Conservation (phyloP, 2,888 invertebrate species). For the Conops quadrifasciatus region DNA sequence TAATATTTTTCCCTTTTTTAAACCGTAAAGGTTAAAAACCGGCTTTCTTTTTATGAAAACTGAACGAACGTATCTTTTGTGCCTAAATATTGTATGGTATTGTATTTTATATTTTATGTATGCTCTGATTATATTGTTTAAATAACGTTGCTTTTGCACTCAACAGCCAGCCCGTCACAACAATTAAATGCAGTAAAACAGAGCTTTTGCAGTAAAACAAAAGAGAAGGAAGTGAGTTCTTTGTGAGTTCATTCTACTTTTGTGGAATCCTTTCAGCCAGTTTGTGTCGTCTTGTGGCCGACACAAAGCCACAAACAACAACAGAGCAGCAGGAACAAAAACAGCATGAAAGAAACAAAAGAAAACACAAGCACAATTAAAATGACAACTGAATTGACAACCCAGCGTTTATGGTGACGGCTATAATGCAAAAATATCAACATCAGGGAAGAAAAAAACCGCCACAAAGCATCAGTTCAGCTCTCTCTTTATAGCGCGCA, state of each 20-base stretch:
- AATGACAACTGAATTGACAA: background rate
- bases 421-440: background rate
- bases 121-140: too few species aligned
- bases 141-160: background rate
- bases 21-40: too few species aligned
- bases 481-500: background rate
- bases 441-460: background rate
- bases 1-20: too few species aligned
- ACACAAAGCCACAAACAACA: conserved; percentile 14
- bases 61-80: too few species aligned
- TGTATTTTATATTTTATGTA: too few species aligned
- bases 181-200: background rate
- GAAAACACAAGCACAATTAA: background rate
- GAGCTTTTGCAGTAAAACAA: background rate
- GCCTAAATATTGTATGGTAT: too few species aligned
- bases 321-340: conserved; percentile 9
- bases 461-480: background rate
- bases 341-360: background rate
- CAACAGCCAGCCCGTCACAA: conserved; percentile 26
- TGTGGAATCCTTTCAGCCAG: conserved; percentile 18
- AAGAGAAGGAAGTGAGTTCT: too few species aligned
- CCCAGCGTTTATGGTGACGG: background rate
- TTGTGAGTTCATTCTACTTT: background rate
- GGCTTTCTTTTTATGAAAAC: too few species aligned
- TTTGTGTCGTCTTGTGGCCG: background rate